Evolutionary conservation across 1,140 invertebrate species (phyloP).

Genomic region (Rhizoglyphus robini): DNA sequence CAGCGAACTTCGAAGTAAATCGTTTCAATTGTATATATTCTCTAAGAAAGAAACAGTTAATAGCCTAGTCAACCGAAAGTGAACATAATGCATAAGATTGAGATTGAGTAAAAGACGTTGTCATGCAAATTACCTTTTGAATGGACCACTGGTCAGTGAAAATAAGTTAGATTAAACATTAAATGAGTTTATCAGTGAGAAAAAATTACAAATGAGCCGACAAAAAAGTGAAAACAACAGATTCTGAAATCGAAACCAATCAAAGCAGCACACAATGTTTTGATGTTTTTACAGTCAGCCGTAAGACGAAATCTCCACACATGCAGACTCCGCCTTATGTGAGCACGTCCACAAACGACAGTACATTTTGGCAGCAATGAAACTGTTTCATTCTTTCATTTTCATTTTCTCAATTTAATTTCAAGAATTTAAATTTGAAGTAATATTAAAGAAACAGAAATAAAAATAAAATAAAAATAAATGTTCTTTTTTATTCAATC

Average conservation of each 20-base stretch:
- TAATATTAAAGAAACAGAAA: no score
- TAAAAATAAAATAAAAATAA: no score
- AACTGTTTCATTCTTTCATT: no score
- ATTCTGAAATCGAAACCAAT: background rate
- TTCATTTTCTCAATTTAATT: no score
- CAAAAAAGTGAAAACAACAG: background rate
- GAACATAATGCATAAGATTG: background rate
- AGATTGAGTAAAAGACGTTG: no score
- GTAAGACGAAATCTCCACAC: no score
- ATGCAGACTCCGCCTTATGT: no score
- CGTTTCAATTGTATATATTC: background rate
- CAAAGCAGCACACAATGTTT: background rate
- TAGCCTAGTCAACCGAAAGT: background rate
- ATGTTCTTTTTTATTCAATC: no score
- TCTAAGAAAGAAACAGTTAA: background rate
- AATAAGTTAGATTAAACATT: background rate
- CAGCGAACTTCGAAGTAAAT: no score
- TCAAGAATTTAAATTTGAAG: no score
- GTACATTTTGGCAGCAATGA: no score
- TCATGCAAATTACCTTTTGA: background rate
- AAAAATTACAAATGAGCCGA: background rate
- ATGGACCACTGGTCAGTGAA: background rate
- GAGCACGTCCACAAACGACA: no score
- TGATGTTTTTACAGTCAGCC: background rate
- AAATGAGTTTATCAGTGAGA: background rate